Base-by-base conservation (phyloP, 2,113 vertebrate genomes). In the Donacobius atricapilla region DNA sequence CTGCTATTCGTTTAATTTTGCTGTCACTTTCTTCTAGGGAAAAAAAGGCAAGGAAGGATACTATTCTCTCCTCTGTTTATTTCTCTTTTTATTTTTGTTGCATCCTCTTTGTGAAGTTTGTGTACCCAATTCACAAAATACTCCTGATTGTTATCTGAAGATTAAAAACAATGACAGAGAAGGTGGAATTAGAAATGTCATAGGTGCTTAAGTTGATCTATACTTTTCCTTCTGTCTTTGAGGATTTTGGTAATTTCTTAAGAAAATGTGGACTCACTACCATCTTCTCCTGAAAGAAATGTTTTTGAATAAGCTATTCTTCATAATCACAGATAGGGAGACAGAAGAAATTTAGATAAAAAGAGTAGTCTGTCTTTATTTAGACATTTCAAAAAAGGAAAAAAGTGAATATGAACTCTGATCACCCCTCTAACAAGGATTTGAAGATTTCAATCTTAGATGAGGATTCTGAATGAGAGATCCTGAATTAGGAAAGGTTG, bases 11-110 rank as follows among this genome's bases (percentile, higher is more conserved):
- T 58, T 73, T 37, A 42, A 70, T 70, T 78, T 73, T 85, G 6
- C 7, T 33, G 9, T 30, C 24, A 53, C 4, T 18, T 80, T 68
- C 27, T 76, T 64, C 22, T 48, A 58, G 42, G 12, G 44, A 37
- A 78, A 57, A 39, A 86, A 40, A 8, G 4, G 18, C n/a, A 83
- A 47, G 17, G 6, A 71, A 45, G 19, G 17, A 51, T 65, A 17
- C 7, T 13, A 22, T 19, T 2, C 2, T 45, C 1, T 23, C 7
- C 25, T 24, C 40, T 33, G 2, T 25, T 25, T 33, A 3, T 31
- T 60, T 68, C 33, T 54, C 25, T 15, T 8, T 53, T 63, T 77
- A 5, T 51, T 58, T 78, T 71, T 64, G 4, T 70, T 71, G 28
- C 15, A 44, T 17, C 9, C 5, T 54, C 16, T 40, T 83, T 64